Evolutionary conservation across 2,113 vertebrate genomes (phyloP).

Genomic region (Lethenteron camtschaticum): DNA sequence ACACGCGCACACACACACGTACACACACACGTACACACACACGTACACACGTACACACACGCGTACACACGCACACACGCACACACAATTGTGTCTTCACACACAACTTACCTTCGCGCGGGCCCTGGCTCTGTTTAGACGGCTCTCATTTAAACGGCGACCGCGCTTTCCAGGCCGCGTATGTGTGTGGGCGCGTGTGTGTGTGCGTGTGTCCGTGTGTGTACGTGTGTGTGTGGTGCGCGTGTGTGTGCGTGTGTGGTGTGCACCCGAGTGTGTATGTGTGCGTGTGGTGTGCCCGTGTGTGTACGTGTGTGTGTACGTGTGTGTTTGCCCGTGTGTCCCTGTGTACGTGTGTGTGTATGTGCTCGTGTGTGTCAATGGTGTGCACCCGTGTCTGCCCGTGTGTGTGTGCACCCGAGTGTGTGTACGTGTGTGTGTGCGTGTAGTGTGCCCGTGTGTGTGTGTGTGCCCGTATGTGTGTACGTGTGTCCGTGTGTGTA

Average conservation of each 20-base stretch:
- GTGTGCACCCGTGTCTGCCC: background rate
- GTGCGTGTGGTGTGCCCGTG: background rate
- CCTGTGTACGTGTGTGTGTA: background rate
- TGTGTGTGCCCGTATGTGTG: background rate
- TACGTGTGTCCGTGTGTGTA: background rate
- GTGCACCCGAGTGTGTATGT: background rate
- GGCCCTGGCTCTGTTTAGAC: too few species aligned
- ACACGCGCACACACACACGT: conserved; percentile 10
- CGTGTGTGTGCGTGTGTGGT: background rate
- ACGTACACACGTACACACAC: conserved; percentile 9
- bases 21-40: conserved; percentile 14
- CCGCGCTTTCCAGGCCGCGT: conserved; percentile 6
- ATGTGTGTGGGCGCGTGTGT: background rate
- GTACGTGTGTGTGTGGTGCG: background rate
- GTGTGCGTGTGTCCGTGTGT: background rate
- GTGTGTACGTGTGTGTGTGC: background rate
- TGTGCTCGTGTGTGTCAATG: background rate
- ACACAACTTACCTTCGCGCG: background rate
- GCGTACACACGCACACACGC: conserved; percentile 4
- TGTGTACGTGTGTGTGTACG: conserved; percentile 4
- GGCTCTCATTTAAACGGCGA: too few species aligned
- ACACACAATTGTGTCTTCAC: background rate
- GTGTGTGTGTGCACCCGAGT: background rate
- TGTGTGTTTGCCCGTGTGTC: background rate
- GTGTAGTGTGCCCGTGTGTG: background rate